Conservation (phyloP, 2,113 vertebrate genomes). For the Callipepla californica region DNA sequence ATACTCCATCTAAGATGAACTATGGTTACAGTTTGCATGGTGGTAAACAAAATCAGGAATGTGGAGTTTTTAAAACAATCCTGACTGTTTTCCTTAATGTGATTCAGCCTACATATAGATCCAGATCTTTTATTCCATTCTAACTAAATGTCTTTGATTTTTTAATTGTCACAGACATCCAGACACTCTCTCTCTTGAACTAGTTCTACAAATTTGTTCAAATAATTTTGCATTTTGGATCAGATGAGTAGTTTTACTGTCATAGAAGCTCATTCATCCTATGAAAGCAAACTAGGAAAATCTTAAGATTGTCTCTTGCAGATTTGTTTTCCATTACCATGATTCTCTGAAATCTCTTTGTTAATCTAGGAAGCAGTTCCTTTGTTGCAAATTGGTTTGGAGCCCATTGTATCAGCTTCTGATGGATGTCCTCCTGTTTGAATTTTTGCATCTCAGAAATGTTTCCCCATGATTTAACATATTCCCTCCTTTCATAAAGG, state of each 20-base stretch:
- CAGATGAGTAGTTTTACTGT: neutral
- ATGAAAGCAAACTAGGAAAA: neutral
- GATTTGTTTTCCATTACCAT: neutral
- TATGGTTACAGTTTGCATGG: neutral
- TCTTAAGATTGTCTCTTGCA: neutral
- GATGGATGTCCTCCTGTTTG: neutral
- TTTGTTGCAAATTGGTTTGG: neutral
- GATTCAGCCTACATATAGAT: neutral
- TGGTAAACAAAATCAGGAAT: neutral
- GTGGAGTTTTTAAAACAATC: neutral
- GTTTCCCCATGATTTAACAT: neutral
- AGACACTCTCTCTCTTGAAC: neutral
- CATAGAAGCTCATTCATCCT: neutral
- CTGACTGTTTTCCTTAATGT: neutral
- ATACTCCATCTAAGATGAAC: neutral
- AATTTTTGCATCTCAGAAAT: neutral
- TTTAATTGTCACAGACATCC: neutral
- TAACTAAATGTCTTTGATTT: neutral
- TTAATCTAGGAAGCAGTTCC: neutral
- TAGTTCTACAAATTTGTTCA: rapidly evolving
- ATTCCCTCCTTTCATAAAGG: neutral
- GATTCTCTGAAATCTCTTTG: neutral
- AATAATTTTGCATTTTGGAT: neutral
- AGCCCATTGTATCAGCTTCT: neutral
- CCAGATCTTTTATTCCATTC: neutral